Evolutionary conservation across 2,797 vertebrate genomes (phyloP).

Genomic region (Odontamblyopus lacepedii): DNA sequence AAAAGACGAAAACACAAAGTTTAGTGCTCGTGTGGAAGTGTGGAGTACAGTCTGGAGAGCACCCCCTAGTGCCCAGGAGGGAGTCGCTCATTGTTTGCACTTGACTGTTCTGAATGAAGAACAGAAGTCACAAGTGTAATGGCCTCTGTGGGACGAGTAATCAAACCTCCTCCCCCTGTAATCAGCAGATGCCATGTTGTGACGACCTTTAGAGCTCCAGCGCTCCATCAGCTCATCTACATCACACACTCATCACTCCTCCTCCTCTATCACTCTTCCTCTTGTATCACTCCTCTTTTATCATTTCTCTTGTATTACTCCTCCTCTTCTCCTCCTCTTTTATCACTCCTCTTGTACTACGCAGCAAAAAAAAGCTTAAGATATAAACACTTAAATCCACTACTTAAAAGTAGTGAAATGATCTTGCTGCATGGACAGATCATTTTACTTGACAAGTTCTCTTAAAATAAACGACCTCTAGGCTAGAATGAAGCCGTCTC

Average conservation of each 20-base stretch:
- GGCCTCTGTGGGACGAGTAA: constrained; percentile 73
- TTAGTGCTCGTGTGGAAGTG: constrained; percentile 35
- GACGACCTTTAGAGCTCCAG: constrained; percentile 71
- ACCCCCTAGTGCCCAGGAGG: constrained; percentile 72
- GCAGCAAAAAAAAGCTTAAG: no score
- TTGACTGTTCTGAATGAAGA: constrained; percentile 62
- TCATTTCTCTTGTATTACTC: no score
- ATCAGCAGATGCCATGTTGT: constrained; percentile 72
- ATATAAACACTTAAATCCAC: no score
- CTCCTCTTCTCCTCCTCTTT: no score
- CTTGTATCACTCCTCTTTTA: no score
- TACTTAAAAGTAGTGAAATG: no score
- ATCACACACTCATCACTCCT: constrained; percentile 74
- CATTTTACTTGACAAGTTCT: no score
- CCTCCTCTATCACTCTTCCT: constrained; percentile 51
- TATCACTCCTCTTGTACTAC: no score
- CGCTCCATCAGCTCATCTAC: constrained; percentile 75
- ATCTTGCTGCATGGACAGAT: no score
- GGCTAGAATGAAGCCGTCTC: no score
- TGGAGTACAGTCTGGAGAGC: constrained; percentile 42
- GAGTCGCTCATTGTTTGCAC: constrained; percentile 39
- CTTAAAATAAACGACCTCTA: no score
- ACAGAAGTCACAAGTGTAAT: constrained; percentile 55
- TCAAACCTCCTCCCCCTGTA: constrained; percentile 72
- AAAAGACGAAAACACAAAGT: constrained; percentile 15